These are phyloP conservation scores for Ceuthmochares aereus DNA, from an alignment of 2,113 vertebrate species.

Conservation along the genomic window DNA sequence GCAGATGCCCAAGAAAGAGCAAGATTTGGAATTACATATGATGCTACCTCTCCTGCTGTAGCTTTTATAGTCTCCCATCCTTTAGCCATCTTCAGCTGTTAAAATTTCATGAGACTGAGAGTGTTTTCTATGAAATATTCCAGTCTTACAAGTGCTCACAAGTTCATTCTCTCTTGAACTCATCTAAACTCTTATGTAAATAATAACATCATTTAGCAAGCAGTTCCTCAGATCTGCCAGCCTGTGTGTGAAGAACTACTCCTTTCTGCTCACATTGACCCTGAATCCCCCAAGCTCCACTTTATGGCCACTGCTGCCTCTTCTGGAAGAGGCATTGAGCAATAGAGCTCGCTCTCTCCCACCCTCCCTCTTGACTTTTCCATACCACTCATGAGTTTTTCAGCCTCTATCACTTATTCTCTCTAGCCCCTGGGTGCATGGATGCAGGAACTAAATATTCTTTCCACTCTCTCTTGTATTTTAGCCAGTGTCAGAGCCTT, in stretches of 20 bases:
- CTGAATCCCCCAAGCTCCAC: background rate
- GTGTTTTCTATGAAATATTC: background rate
- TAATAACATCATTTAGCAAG: background rate
- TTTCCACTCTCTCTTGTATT: background rate
- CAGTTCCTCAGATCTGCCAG: background rate
- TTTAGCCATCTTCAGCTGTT: background rate
- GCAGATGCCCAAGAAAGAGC: background rate
- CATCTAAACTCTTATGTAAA: background rate
- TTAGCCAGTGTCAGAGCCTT: background rate
- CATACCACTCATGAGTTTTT: background rate
- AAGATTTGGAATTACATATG: background rate
- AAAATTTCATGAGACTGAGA: background rate
- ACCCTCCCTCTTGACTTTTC: background rate
- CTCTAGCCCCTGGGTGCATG: background rate
- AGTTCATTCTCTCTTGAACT: background rate
- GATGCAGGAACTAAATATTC: background rate
- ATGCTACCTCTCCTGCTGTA: background rate
- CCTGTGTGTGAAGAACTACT: background rate
- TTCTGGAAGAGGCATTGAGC: background rate
- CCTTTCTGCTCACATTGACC: background rate
- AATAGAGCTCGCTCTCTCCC: rapidly evolving
- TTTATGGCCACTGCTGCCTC: background rate
- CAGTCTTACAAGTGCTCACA: background rate
- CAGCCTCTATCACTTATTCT: background rate
- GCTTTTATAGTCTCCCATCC: background rate